Evolutionary conservation across 2,888 invertebrate species (phyloP).

Genomic region (Alitta virens): DNA sequence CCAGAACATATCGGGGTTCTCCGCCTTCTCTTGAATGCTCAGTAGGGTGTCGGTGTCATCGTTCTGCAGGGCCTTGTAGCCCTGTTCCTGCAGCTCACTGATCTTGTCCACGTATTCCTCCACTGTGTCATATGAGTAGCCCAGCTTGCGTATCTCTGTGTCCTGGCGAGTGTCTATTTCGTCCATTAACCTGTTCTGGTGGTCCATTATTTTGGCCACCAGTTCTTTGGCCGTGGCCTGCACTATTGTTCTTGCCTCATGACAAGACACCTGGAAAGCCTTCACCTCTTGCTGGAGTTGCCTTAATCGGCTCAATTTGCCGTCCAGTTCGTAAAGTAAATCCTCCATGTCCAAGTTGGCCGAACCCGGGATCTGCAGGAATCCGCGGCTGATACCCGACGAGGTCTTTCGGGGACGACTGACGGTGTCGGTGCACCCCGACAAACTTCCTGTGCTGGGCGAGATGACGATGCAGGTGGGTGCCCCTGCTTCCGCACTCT

Average conservation of each 20-base stretch:
- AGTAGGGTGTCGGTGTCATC: neutral
- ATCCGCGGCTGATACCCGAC: no score
- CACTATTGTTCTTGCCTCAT: neutral
- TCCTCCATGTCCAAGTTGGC: neutral
- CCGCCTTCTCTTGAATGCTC: neutral
- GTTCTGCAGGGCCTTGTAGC: neutral
- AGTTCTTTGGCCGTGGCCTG: slow-evolving; percentile 2
- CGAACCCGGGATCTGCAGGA: no score
- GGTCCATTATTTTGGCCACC: slow-evolving; percentile 7
- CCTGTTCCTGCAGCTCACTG: neutral
- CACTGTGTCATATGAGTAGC: neutral
- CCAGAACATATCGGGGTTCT: neutral
- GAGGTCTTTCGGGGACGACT: no score
- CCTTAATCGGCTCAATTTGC: neutral
- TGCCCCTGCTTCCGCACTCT: no score
- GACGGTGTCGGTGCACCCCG: no score
- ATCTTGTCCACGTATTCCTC: neutral
- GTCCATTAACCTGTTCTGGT: slow-evolving; percentile 17
- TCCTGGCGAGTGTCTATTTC: slow-evolving; percentile 9
- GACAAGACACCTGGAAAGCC: neutral
- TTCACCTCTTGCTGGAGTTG: neutral
- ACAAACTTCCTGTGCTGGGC: no score
- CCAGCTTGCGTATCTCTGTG: neutral
- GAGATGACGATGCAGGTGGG: no score
- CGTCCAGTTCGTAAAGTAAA: neutral